Evolutionary conservation across 2,113 vertebrate genomes (phyloP).

Genomic region (Mirza zaza): DNA sequence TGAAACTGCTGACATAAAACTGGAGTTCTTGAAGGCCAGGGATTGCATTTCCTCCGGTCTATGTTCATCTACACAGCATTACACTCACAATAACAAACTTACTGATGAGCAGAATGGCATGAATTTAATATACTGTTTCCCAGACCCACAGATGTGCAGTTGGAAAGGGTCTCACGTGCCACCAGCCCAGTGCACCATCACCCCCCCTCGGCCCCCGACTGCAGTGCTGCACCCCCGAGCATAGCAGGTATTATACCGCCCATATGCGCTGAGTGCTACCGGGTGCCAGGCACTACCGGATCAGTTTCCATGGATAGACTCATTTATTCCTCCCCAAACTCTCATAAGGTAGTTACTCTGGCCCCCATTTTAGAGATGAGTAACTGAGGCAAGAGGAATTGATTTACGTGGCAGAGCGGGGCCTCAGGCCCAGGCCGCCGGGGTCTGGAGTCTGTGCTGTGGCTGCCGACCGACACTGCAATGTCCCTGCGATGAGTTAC

Average conservation of each 20-base stretch:
- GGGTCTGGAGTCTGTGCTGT: rapidly evolving
- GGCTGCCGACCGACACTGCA: rapidly evolving
- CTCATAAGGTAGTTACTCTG: not conserved
- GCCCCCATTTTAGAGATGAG: no score
- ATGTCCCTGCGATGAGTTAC: rapidly evolving
- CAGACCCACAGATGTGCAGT: rapidly evolving
- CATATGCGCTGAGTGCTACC: rapidly evolving
- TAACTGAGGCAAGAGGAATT: no score
- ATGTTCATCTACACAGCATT: rapidly evolving
- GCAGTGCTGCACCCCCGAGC: not conserved
- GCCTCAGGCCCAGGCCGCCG: rapidly evolving
- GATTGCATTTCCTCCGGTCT: not conserved
- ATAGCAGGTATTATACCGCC: rapidly evolving
- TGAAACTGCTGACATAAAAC: not conserved
- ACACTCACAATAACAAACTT: rapidly evolving
- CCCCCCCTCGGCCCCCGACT: rapidly evolving
- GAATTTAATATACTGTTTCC: rapidly evolving
- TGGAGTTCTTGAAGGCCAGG: not conserved
- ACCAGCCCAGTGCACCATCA: rapidly evolving
- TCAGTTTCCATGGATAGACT: not conserved
- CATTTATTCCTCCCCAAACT: not conserved
- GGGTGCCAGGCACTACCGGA: no score
- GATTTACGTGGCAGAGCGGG: no score
- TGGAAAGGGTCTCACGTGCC: rapidly evolving
- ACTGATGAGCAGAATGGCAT: rapidly evolving